These are phyloP conservation scores for Nesogale talazaci DNA, from an alignment of 2,113 vertebrate genomes.

Conservation along the genomic window DNA sequence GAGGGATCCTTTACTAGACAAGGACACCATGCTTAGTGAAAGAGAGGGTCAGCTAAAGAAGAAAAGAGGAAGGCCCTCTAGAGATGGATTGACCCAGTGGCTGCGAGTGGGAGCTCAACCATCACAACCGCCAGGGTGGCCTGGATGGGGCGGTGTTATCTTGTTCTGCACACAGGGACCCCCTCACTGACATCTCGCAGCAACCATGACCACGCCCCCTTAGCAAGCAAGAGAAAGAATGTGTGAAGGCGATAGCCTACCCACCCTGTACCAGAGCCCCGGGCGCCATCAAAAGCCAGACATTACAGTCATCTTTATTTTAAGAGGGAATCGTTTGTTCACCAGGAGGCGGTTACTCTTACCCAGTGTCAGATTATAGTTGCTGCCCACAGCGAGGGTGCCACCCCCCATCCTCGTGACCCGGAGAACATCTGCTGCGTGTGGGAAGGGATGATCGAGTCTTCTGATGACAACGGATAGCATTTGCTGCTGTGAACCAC, in stretches of 20 bases:
- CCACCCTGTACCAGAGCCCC: not conserved
- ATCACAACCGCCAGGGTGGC: no score
- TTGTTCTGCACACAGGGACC: no score
- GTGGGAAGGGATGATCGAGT: not conserved
- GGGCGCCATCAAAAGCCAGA: slow-evolving; percentile 8
- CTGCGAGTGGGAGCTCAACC: no score
- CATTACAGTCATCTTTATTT: not conserved
- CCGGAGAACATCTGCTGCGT: not conserved
- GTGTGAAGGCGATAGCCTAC: slow-evolving; percentile 24
- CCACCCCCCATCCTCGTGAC: not conserved
- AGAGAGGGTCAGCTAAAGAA: no score
- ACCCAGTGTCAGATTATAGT: not conserved
- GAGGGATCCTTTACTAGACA: no score
- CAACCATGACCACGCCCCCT: no score
- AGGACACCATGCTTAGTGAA: no score
- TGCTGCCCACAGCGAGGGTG: not conserved
- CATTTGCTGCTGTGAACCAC: not conserved
- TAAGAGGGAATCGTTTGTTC: not conserved
- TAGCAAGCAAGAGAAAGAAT: not conserved
- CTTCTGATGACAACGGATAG: not conserved
- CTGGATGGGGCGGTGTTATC: no score
- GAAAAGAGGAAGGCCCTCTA: no score
- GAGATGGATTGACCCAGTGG: no score
- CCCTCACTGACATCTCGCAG: no score
- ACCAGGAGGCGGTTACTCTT: not conserved